Base-by-base conservation (phyloP, 2,797 vertebrate genomes). In the Cyprinodon diabolis region DNA sequence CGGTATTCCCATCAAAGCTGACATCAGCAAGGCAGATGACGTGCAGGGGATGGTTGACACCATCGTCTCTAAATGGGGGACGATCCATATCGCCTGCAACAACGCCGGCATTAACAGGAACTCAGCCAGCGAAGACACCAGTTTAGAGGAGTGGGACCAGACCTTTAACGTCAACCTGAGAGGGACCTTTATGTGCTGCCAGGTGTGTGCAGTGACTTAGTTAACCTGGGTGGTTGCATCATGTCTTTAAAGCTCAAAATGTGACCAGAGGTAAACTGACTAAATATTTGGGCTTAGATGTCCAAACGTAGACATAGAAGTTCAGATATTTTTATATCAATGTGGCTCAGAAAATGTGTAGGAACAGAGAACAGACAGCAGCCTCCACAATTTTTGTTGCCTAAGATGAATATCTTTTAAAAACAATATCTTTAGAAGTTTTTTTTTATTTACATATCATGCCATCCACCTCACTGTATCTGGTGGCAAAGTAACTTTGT, bases 161-260 rank as follows among this genome's bases (percentile, higher is more conserved):
- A 96, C 95, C 72, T 96, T 96, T 30, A 90, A 89, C 0, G 91
- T 96, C 52, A 96, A 96, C 90, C 91, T 96, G 69, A 90, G 93
- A 80, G 95, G 95, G 52, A 92, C 95, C 0, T 96, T 97, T 91
- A 82, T 97, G 87, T 96, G 95, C 87, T 96, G 95, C 78, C 95
- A 96, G 93, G 96, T 96, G 86, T 84, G 92, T 84, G 8, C 21
- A 0, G 13, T 14, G 56, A 15, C 65, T 48, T 19, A 67, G 15
- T 37, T 4, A 17, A 55, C 14, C 62, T 68, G 48, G 45, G 45
- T n/a, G 51, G 17, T 47, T 13, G 69, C 12, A 9, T 65, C 11
- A 11, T 45, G 37, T 65, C 21, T 6, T 6, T 2, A 6, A 10
- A 1, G 23, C 35, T 65, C 40, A 45, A 13, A n/a, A 23, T 13